Evolutionary conservation across 2,888 invertebrate species (phyloP).

Genomic region (Pseudanteris insignis): DNA sequence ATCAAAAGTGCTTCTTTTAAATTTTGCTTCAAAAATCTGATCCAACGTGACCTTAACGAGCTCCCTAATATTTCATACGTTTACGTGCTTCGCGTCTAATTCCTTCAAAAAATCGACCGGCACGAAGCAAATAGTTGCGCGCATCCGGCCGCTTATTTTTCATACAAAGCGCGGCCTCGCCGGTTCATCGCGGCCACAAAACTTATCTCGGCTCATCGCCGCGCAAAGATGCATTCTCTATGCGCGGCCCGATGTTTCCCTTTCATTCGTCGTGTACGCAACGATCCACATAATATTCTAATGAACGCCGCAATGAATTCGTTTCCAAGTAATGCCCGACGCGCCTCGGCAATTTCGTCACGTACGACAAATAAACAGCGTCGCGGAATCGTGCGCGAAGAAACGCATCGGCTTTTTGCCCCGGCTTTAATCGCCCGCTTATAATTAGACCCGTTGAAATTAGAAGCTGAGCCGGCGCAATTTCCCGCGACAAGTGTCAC

Average conservation of each 20-base stretch:
- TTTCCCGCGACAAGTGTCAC: conserved; percentile 2
- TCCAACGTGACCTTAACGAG: conserved; percentile 42
- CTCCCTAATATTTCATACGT: conserved; percentile 40
- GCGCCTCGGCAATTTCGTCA: conserved; percentile 35
- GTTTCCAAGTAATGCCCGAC: conserved; percentile 30
- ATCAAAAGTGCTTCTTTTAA: conserved; percentile 41
- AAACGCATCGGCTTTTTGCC: conserved; percentile 11
- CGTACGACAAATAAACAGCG: conserved; percentile 32
- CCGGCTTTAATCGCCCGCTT: conserved; percentile 10
- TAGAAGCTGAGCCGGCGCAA: not conserved
- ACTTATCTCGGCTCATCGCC: conserved; percentile 28
- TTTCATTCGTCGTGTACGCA: conserved; percentile 27
- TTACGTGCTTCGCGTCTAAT: conserved; percentile 40
- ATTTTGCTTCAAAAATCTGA: conserved; percentile 40
- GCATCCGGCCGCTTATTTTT: conserved; percentile 34
- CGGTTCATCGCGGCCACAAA: conserved; percentile 26
- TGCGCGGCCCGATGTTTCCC: conserved; percentile 35
- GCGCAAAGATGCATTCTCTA: conserved; percentile 34
- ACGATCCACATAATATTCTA: conserved; percentile 37
- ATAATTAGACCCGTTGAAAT: conserved; percentile 19
- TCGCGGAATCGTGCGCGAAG: conserved; percentile 8
- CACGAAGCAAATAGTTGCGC: conserved; percentile 35
- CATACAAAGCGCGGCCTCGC: conserved; percentile 29
- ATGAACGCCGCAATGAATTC: conserved; percentile 27
- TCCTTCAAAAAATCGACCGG: conserved; percentile 34